Evolutionary conservation across 2,888 invertebrate genomes (phyloP).

Genomic region (Chorisops tibialis): DNA sequence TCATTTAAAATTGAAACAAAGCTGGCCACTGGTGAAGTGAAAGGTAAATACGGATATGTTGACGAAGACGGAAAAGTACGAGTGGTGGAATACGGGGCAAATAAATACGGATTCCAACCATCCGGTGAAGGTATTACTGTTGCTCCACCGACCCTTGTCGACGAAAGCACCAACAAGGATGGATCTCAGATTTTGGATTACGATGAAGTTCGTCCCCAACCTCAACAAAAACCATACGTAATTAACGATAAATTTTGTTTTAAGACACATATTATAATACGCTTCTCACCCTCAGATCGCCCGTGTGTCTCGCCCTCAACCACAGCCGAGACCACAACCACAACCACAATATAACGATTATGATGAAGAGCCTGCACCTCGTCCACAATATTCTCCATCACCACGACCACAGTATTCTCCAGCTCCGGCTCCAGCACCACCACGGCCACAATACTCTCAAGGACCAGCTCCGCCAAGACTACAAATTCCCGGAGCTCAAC

Average conservation of each 20-base stretch:
- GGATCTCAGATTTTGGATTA: conserved; percentile 50
- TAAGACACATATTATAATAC: not conserved
- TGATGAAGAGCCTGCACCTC: conserved; percentile 42
- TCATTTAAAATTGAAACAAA: conserved; percentile 89
- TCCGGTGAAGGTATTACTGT: conserved; percentile 84
- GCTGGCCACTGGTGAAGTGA: conserved; percentile 74
- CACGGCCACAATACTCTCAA: conserved; percentile 30
- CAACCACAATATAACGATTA: conserved; percentile 47
- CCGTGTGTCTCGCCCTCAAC: conserved; percentile 43
- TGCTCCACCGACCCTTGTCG: conserved; percentile 58
- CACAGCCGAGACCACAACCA: conserved; percentile 38
- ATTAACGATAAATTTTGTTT: conserved; percentile 12
- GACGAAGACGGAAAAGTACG: conserved; percentile 78
- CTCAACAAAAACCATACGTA: conserved; percentile 45
- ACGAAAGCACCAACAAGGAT: conserved; percentile 53
- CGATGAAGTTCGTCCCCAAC: conserved; percentile 41
- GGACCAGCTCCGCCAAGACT: conserved; percentile 44
- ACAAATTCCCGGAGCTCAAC: conserved; percentile 48
- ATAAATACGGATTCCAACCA: conserved; percentile 84
- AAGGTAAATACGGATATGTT: conserved; percentile 87
- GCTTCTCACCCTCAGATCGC: conserved; percentile 25
- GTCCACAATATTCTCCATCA: conserved; percentile 38
- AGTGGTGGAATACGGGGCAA: conserved; percentile 84
- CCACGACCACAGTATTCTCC: conserved; percentile 41
- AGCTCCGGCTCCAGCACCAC: conserved; percentile 28